Conservation (phyloP, 2,797 vertebrate genomes). For the Eulemur albifrons region DNA sequence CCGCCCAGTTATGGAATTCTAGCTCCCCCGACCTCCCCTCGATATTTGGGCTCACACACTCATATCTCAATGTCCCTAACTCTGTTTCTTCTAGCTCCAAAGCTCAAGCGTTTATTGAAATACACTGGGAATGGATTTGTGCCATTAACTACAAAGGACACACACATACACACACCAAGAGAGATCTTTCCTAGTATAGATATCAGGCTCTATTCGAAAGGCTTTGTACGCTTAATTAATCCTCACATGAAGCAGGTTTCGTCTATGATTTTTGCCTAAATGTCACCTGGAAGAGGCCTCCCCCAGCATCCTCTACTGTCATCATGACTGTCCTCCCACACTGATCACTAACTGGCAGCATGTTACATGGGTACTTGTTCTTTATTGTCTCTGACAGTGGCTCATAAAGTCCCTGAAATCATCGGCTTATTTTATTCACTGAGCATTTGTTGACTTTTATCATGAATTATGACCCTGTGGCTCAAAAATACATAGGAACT, state of each 20-base stretch:
- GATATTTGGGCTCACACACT: not conserved
- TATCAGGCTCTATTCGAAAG: not conserved
- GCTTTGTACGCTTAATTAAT: fast-evolving
- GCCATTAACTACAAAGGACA: not conserved
- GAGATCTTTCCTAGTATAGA: not conserved
- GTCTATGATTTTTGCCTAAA: not conserved
- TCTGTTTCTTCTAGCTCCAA: not conserved
- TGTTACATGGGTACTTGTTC: fast-evolving
- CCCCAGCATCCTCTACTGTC: fast-evolving
- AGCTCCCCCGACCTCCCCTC: too few relatives aligned
- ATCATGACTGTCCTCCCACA: fast-evolving
- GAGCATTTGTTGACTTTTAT: not conserved
- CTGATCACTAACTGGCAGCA: fast-evolving
- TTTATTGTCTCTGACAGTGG: not conserved
- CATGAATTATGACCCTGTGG: not conserved
- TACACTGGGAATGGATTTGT: not conserved
- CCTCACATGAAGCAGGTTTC: not conserved
- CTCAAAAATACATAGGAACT: not conserved
- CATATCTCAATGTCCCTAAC: too few relatives aligned
- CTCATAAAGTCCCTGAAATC: not conserved
- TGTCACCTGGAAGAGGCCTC: not conserved
- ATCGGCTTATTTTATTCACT: not conserved
- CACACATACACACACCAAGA: not conserved
- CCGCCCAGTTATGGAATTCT: fast-evolving
- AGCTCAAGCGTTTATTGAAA: not conserved